Percentiles rank a stretch among this genome's conserved stretches.
phyloP scores from a whole-genome alignment of 2,797 vertebrate genomes.

The Pitangus sulphuratus region DNA sequence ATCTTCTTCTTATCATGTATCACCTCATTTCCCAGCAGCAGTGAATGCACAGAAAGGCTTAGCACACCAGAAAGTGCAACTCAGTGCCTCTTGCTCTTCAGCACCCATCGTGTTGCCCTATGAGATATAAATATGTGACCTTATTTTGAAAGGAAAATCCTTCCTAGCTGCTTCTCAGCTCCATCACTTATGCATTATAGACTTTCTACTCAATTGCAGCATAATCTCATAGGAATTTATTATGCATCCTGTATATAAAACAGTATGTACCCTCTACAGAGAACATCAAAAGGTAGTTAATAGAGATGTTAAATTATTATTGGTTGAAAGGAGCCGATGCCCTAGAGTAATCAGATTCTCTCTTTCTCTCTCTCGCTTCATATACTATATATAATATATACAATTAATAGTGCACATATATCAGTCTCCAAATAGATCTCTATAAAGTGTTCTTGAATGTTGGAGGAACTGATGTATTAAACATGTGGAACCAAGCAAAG shows the following conservation, averaged over 20 bases:
- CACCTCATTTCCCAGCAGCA: not conserved
- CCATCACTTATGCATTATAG: slow-evolving; percentile 59
- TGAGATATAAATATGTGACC: slow-evolving; percentile 55
- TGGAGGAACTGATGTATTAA: slow-evolving; percentile 63
- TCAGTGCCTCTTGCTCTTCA: not conserved
- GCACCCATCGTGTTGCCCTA: slow-evolving; percentile 7
- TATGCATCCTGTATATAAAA: slow-evolving; percentile 69
- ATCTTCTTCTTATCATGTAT: not conserved
- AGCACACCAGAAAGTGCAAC: not conserved
- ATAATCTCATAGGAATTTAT: slow-evolving; percentile 69
- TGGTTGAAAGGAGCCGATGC: slow-evolving; percentile 70
- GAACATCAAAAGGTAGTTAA: slow-evolving; percentile 73
- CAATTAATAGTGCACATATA: slow-evolving; percentile 70
- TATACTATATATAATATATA: slow-evolving; percentile 63
- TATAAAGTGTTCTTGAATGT: slow-evolving; percentile 21
- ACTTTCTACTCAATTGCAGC: slow-evolving; percentile 66
- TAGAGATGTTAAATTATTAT: slow-evolving; percentile 76
- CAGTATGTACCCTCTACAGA: slow-evolving; percentile 49
- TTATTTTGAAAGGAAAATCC: slow-evolving; percentile 59
- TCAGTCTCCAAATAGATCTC: slow-evolving; percentile 49
- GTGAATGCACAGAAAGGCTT: not conserved
- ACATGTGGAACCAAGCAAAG: slow-evolving; percentile 58
- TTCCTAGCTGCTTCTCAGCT: slow-evolving; percentile 33
- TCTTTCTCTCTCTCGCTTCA: slow-evolving; percentile 49
- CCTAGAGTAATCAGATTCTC: slow-evolving; percentile 70